Evolutionary conservation across 2,797 vertebrate genomes (phyloP), one percentile per base, ranked within the genome.

Genomic region (Antennarius maculatus): DNA sequence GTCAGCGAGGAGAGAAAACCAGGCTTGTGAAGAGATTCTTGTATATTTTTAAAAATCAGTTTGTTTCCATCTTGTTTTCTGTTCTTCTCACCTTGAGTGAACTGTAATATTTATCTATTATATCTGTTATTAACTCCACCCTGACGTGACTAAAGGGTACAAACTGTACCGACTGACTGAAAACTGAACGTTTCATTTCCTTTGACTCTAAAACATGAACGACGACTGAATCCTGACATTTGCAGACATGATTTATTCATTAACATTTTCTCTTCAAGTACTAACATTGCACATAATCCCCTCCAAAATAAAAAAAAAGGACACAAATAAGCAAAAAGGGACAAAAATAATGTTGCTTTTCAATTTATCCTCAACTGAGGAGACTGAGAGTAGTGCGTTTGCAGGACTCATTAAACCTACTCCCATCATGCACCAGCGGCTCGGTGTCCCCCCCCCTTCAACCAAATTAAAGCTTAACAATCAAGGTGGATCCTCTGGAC

Each of bases 271-370:
- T 9, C 18, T 48, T 78, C 37, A 76, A 66, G 57, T 80, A 76
- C 53, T 37, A 55, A 88, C 85, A 94, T 94, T 93, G 92, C 92
- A 94, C 92, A 92, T 82, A 89, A 91, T 86, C 89, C 92, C 92
- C 90, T 90, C 88, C 84, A 89, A 90, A 89, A 49, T 79, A 86
- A 43, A 43, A 89, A 47, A 81, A 86, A 88, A 82, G 56, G 65
- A 67, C 59, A 86, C 82, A 91, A 69, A 75, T 68, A 81, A 82
- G 68, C 79, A 80, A 76, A 90, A 34, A 34, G 31, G 91, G 56
- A 76, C 72, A 79, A 51, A 28, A 56, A 71, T 73, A 41, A 70
- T 71, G 29, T 74, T 67, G 66, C 42, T 76, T 83, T 67, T 57
- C 41, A 75, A 75, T 68, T 81, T 69, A 85, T 81, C 86, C 81